Base-by-base conservation (phyloP, 2,113 vertebrate genomes). In the Pholis gunnellus region DNA sequence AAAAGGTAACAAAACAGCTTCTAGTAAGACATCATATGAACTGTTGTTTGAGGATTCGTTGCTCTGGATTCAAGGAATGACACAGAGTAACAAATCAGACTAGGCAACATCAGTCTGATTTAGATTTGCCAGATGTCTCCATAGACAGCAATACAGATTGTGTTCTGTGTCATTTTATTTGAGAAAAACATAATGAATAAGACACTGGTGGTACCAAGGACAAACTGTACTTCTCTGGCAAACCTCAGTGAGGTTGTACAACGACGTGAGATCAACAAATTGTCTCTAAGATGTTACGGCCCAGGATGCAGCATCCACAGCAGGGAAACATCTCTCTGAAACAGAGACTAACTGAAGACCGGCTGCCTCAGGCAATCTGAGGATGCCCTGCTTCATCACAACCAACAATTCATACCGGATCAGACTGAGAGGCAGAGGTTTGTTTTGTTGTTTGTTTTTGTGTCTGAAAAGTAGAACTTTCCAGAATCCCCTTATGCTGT, bases 401-500 rank as follows among this genome's bases (percentile, higher is more conserved):
- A 25, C 72, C 78, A 78, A 87, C 66, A 72, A 6, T 72, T 75
- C 68, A 61, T 5, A 86, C 50, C 73, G 46, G 67, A 56, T 78
- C 70, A 57, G 29, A 25, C 50, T 18, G 60, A 73, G 69, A 20
- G 75, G 59, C 77, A 78, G 57, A 64, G 64, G 29, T 18, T 75
- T 65, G 71, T 68, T 56, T 75, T 71, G 52, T 14, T 60, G 46
- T 79, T 61, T 77, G 25, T 44, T 66, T 80, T n/a, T 65, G 52
- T 56, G 11, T 27, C 66, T 66, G 20, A 81, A 61, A 67, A 79
- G 60, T 18, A 72, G 52, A 75, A 70, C 8, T 44, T 56, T 29
- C 66, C 2, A 40, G 31, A 72, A 42, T 75, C 27, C 20, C 20
- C n/a, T 70, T 13, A 22, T 15, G 5, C 29, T 50, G 46, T 18